Percentiles rank a stretch among this genome's conserved stretches.
These are phyloP conservation scores for Coilia nasus DNA, from an alignment of 2,797 vertebrate genomes.

Conservation along the genomic window DNA sequence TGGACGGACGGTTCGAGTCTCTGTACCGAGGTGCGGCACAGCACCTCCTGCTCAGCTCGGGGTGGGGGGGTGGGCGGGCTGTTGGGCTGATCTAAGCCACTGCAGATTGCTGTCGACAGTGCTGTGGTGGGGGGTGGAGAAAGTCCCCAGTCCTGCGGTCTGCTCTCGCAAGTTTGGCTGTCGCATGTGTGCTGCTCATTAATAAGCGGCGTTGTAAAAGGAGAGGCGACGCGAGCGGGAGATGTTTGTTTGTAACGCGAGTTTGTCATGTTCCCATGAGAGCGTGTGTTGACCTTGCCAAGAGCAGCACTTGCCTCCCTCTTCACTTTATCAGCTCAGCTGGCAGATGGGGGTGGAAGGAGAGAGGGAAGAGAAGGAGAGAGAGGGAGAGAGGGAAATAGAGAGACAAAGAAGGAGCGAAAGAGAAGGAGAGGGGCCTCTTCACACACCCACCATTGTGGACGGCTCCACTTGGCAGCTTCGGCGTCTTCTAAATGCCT, in stretches of 20 bases:
- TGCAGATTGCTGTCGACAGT: neutral
- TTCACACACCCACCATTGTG: neutral
- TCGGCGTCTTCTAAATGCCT: slow-evolving; percentile 26
- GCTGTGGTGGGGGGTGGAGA: neutral
- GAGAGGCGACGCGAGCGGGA: neutral
- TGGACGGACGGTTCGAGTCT: neutral
- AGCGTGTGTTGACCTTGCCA: slow-evolving; percentile 16
- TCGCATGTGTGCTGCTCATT: neutral
- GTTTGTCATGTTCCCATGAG: slow-evolving; percentile 1
- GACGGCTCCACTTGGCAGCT: slow-evolving; percentile 17
- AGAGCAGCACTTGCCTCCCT: neutral
- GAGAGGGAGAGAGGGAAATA: neutral
- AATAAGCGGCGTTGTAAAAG: neutral
- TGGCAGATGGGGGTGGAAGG: neutral
- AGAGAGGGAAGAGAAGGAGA: neutral
- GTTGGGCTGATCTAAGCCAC: neutral
- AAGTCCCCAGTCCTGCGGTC: neutral
- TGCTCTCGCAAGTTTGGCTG: neutral
- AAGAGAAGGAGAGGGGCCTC: neutral
- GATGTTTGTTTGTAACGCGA: neutral
- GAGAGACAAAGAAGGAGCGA: neutral
- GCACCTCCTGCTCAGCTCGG: neutral
- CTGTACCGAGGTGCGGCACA: neutral
- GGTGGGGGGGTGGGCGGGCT: no score
- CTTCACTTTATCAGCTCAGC: slow-evolving; percentile 7